Percentiles rank a stretch among this genome's conserved stretches.
Conservation (phyloP, 2,797 vertebrate genomes). For the Eidolon dupreanum region DNA sequence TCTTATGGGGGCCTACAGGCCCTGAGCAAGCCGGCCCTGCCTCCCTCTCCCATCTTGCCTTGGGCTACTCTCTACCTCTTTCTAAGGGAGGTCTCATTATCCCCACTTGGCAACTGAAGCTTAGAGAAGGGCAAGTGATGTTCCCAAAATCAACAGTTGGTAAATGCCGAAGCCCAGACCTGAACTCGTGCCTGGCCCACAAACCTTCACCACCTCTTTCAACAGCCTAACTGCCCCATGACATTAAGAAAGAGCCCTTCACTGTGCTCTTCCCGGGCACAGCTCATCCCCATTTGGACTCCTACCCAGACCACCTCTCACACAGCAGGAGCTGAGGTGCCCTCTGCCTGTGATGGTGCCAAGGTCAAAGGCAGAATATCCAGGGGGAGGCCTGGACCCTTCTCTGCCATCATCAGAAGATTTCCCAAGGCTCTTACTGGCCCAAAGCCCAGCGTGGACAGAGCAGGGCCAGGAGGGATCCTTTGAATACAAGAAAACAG, state of each 20-base stretch:
- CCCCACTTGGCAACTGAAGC: not conserved
- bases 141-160: not conserved
- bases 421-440: not conserved
- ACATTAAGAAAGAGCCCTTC: not conserved
- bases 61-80: not conserved
- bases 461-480: not conserved
- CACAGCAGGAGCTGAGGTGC: not conserved
- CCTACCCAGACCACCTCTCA: not conserved
- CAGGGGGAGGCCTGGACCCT: not conserved
- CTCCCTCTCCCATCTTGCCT: not conserved
- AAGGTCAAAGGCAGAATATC: not conserved
- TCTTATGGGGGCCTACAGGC: accelerated
- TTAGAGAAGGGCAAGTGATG: not conserved
- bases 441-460: not conserved
- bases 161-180: not conserved
- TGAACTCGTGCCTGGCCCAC: not conserved
- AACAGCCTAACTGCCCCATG: too few species aligned
- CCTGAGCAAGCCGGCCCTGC: accelerated
- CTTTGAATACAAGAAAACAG: not conserved
- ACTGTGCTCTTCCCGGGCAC: not conserved
- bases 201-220: not conserved
- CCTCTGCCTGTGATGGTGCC: not conserved
- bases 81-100: not conserved
- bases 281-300: not conserved
- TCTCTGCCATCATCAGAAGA: not conserved